A percentile compares a stretch with the other conserved stretches of the same genome.
These are phyloP conservation scores for Neosilurus mollespiculum DNA, from an alignment of 2,797 vertebrate genomes.

Conservation along the genomic window DNA sequence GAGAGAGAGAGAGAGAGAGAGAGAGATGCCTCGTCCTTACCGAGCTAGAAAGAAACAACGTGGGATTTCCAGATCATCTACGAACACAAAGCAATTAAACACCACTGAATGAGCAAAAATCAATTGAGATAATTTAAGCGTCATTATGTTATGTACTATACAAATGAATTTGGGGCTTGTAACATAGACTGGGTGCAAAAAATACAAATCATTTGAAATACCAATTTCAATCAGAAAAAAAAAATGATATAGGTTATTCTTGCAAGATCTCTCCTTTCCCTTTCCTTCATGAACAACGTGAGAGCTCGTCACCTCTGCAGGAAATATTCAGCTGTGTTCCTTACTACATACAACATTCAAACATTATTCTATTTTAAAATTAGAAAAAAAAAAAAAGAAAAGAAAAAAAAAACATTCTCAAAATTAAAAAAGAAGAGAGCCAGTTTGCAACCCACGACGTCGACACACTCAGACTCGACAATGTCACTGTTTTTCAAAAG, in stretches of 20 bases:
- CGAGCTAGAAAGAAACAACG: slow-evolving; percentile 45
- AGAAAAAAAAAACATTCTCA: slow-evolving; percentile 42
- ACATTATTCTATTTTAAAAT: slow-evolving; percentile 33
- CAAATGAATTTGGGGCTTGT: slow-evolving; percentile 40
- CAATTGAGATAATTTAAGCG: slow-evolving; percentile 45
- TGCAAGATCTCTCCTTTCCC: slow-evolving; percentile 15
- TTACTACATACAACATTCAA: slow-evolving; percentile 33
- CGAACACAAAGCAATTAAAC: slow-evolving; percentile 34
- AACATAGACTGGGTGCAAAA: slow-evolving; percentile 28
- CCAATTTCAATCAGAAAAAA: slow-evolving; percentile 41
- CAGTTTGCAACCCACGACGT: slow-evolving; percentile 52
- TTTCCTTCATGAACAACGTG: slow-evolving; percentile 6
- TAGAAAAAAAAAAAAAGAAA: slow-evolving; percentile 32
- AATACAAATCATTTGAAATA: slow-evolving; percentile 30
- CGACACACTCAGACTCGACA: slow-evolving; percentile 53
- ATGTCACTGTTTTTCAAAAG: slow-evolving; percentile 31
- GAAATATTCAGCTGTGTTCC: slow-evolving; percentile 36
- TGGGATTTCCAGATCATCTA: slow-evolving; percentile 54
- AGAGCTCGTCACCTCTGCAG: slow-evolving; percentile 25
- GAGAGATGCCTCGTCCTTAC: slow-evolving; percentile 6
- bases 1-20: slow-evolving; percentile 46
- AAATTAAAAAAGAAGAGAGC: slow-evolving; percentile 51
- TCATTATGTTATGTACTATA: slow-evolving; percentile 36
- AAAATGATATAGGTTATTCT: slow-evolving; percentile 13
- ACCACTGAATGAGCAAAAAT: slow-evolving; percentile 58